Percentiles rank a stretch among this genome's conserved stretches.
These are phyloP conservation scores for Lacanobia oleracea DNA, from an alignment of 2,888 invertebrate species.

Conservation along the genomic window DNA sequence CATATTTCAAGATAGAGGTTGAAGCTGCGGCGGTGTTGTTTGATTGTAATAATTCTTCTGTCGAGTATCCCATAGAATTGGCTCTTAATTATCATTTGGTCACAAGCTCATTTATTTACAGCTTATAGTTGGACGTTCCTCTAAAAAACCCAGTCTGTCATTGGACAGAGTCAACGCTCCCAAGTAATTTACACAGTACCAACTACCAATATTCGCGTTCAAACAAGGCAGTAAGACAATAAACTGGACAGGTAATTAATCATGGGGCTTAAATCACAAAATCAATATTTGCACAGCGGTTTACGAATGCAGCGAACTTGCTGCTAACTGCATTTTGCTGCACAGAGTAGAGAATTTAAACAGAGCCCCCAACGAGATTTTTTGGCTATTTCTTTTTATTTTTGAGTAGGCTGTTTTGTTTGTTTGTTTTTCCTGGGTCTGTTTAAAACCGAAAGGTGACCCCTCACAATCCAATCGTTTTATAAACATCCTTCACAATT, in stretches of 20 bases:
- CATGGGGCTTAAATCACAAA: conserved; percentile 75
- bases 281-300: conserved; percentile 73
- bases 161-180: conserved; percentile 35
- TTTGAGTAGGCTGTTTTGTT: too few species aligned
- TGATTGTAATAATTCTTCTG: too few species aligned
- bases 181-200: conserved; percentile 45
- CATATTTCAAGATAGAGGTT: too few species aligned
- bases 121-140: neutral
- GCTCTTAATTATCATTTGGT: too few species aligned
- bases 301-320: conserved; percentile 62
- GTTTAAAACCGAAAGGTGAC: too few species aligned
- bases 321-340: conserved; percentile 58
- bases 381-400: too few species aligned
- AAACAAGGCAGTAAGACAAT: conserved; percentile 70
- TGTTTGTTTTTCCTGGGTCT: too few species aligned
- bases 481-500: too few species aligned
- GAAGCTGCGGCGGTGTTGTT: too few species aligned
- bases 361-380: neutral
- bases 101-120: neutral
- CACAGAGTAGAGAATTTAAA: conserved; percentile 29
- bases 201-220: conserved; percentile 36
- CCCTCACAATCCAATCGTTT: too few species aligned
- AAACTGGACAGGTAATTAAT: conserved; percentile 78
- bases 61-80: too few species aligned
- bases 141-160: conserved; percentile 20